Percentiles rank a stretch among this genome's conserved stretches.
phyloP scores from a whole-genome alignment of 2,888 invertebrate species.

The Drosophila nigricruria region DNA sequence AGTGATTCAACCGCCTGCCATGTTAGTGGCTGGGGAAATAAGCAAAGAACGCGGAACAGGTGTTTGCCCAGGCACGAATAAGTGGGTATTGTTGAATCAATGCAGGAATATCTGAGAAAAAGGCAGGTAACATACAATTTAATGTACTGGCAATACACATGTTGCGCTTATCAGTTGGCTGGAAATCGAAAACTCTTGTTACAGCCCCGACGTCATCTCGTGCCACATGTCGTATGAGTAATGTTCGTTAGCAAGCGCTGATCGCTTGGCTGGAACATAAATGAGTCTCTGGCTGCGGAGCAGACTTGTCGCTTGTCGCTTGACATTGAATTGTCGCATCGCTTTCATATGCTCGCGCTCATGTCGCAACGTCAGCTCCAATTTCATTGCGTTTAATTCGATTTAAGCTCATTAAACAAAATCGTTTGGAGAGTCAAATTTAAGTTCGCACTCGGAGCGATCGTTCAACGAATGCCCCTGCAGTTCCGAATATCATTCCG shows the following conservation, averaged over 20 bases:
- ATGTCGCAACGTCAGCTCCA: conserved; percentile 30
- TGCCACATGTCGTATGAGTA: conserved; percentile 37
- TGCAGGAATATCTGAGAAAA: conserved; percentile 1
- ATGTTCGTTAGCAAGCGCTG: conserved; percentile 7
- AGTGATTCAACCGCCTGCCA: conserved; percentile 23
- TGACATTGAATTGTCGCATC: conserved; percentile 64
- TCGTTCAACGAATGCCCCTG: not conserved
- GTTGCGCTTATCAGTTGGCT: conserved; percentile 57
- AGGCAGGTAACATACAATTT: not conserved
- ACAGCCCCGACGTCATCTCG: conserved; percentile 5
- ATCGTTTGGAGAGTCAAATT: conserved; percentile 8
- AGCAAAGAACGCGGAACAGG: conserved; percentile 21
- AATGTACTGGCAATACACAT: not conserved
- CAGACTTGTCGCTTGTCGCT: conserved; percentile 21
- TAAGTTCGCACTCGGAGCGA: not conserved
- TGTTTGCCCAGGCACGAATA: conserved; percentile 8
- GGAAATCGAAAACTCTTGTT: conserved; percentile 48
- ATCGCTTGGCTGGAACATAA: conserved; percentile 19
- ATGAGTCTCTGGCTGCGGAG: not conserved
- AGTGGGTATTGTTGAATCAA: not conserved
- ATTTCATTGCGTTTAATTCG: conserved; percentile 51
- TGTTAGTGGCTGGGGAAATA: conserved; percentile 20
- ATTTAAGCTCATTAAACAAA: conserved; percentile 43
- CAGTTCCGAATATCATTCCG: conserved; percentile 15
- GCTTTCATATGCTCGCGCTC: conserved; percentile 43